Percentiles rank a stretch among this genome's conserved stretches.
phyloP scores from a whole-genome alignment of 2,113 vertebrate species.

The Psephotus haematonotus region DNA sequence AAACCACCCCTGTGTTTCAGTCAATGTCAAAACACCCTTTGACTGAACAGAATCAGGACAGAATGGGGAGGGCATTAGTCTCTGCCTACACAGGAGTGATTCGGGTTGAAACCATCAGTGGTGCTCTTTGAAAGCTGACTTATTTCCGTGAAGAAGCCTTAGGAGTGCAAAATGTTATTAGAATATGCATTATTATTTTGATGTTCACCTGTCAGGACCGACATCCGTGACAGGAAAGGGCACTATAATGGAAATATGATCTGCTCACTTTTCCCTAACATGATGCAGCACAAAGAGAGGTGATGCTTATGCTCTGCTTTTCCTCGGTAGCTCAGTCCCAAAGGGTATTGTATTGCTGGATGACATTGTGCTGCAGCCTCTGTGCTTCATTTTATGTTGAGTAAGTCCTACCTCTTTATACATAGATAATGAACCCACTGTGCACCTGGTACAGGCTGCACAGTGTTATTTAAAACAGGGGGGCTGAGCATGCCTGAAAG shows the following conservation, averaged over 20 bases:
- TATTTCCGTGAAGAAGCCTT: constrained; percentile 24
- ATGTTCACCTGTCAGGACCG: constrained; percentile 25
- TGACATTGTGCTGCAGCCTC: constrained; percentile 48
- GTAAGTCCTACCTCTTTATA: constrained; percentile 36
- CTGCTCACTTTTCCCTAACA: neutral
- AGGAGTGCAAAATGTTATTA: constrained; percentile 51
- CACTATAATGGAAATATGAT: neutral
- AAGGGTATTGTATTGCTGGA: neutral
- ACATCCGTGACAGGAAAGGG: constrained; percentile 47
- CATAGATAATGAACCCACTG: constrained; percentile 52
- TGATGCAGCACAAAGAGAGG: constrained; percentile 26
- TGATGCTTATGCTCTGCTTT: constrained; percentile 14
- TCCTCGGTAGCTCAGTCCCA: neutral
- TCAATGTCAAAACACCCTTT: neutral
- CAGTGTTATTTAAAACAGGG: constrained; percentile 65
- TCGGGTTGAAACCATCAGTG: neutral
- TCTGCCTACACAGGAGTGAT: neutral
- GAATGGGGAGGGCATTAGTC: neutral
- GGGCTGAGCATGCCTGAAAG: constrained; percentile 68
- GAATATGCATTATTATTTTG: constrained; percentile 59
- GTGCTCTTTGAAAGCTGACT: constrained; percentile 16
- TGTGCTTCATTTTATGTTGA: constrained; percentile 65
- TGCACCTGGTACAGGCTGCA: constrained; percentile 58
- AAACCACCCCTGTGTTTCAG: neutral
- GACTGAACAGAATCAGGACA: constrained; percentile 9